A percentile compares a stretch with the other conserved stretches of the same genome.
phyloP scores from a whole-genome alignment of 1,140 invertebrate species.

The Drosophila funebris region DNA sequence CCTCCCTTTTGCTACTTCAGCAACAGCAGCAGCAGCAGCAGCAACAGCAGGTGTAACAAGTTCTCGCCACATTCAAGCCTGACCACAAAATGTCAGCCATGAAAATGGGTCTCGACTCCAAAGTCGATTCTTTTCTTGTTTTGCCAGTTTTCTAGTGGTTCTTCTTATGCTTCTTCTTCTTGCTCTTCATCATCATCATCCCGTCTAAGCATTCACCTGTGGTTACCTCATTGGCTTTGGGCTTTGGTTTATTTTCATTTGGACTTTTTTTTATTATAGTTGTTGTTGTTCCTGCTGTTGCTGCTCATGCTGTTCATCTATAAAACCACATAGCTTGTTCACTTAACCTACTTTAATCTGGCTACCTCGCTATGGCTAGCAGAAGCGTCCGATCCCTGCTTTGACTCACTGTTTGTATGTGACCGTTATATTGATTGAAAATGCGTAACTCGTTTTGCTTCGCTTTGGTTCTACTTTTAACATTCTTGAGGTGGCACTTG shows the following conservation, averaged over 20 bases:
- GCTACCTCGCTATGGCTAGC: constrained; percentile 35
- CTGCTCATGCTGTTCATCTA: constrained; percentile 48
- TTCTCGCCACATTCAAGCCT: constrained; percentile 67
- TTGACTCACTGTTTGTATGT: neutral
- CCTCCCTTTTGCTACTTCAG: constrained; percentile 20
- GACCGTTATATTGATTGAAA: constrained; percentile 79
- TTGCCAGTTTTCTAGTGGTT: constrained; percentile 39
- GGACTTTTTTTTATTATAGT: constrained; percentile 62
- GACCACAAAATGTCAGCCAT: constrained; percentile 72
- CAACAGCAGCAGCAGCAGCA: constrained; percentile 55
- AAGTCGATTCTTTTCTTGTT: constrained; percentile 47
- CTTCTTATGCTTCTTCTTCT: neutral
- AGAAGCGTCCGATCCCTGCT: neutral
- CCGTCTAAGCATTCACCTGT: constrained; percentile 47
- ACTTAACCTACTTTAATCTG: constrained; percentile 54
- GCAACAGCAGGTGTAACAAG: constrained; percentile 75
- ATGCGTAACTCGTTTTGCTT: constrained; percentile 75
- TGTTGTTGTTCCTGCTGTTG: too few species aligned
- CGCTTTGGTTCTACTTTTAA: constrained; percentile 66
- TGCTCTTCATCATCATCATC: neutral
- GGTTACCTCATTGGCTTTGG: constrained; percentile 69
- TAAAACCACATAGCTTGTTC: constrained; percentile 53
- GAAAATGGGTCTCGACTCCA: constrained; percentile 65
- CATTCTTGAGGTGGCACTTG: constrained; percentile 29
- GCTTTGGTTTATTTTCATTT: constrained; percentile 68